Evolutionary conservation across 2,113 vertebrate species (phyloP).

Genomic region (Harpagus bidentatus): DNA sequence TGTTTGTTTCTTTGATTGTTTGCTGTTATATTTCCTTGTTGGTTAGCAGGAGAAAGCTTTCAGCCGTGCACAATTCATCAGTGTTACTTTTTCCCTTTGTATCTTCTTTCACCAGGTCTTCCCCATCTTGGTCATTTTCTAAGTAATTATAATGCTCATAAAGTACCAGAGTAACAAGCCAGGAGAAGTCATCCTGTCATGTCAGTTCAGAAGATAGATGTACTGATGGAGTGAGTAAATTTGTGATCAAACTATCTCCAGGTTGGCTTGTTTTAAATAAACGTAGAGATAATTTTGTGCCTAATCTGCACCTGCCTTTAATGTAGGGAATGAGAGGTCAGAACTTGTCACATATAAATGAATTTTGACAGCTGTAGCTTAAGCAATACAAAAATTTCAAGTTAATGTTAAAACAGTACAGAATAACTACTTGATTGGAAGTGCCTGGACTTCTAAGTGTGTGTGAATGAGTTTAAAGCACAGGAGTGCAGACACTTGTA

Average conservation of each 20-base stretch:
- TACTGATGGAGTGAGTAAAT: neutral
- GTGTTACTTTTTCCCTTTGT: neutral
- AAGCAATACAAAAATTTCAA: neutral
- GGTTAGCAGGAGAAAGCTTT: neutral
- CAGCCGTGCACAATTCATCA: neutral
- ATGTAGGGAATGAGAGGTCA: neutral
- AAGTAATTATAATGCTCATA: neutral
- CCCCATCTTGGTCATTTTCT: neutral
- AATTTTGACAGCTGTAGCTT: neutral
- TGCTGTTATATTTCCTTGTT: neutral
- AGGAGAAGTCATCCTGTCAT: neutral
- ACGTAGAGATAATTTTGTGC: neutral
- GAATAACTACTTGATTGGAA: neutral
- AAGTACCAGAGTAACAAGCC: neutral
- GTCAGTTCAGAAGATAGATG: neutral
- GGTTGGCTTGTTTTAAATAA: neutral
- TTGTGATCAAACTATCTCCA: neutral
- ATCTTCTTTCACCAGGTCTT: neutral
- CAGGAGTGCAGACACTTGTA: rapidly evolving
- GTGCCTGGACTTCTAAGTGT: neutral
- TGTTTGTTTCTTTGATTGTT: neutral
- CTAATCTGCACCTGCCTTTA: neutral
- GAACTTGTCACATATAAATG: neutral
- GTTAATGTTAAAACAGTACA: neutral
- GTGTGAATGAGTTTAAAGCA: neutral